These are phyloP conservation scores for Hycleus cichorii DNA, from an alignment of 1,140 invertebrate species.

Conservation along the genomic window DNA sequence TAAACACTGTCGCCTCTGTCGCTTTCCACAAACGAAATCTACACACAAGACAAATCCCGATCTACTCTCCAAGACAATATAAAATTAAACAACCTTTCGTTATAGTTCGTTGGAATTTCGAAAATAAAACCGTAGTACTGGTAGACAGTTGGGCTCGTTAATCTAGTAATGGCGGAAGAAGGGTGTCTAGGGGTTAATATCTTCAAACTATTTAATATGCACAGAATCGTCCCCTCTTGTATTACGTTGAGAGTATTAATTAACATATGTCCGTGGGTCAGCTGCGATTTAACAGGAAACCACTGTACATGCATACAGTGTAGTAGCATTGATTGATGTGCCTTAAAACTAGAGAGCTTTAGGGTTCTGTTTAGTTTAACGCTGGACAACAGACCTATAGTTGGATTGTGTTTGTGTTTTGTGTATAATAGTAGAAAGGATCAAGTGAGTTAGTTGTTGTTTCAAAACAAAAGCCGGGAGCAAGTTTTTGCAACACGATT, in stretches of 20 bases:
- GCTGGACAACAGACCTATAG: neutral
- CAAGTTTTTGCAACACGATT: conserved; percentile 10
- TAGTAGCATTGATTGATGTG: conserved; percentile 12
- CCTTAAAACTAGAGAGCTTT: conserved; percentile 5
- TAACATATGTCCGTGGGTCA: conserved; percentile 16
- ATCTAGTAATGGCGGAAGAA: neutral
- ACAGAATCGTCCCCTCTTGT: neutral
- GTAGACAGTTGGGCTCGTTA: no score
- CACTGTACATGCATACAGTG: neutral
- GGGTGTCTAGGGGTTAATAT: neutral
- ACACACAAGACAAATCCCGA: no score
- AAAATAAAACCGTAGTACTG: no score
- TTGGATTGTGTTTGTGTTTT: neutral
- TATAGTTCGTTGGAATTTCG: no score
- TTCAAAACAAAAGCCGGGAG: conserved; percentile 10
- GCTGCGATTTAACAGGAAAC: conserved; percentile 13
- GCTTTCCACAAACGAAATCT: neutral
- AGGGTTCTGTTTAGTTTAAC: conserved; percentile 4
- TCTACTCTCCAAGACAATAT: no score
- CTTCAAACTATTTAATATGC: conserved; percentile 6
- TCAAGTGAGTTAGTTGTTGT: conserved; percentile 6
- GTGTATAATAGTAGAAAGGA: conserved; percentile 1
- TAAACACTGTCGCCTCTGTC: conserved; percentile 9
- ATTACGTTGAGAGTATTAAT: conserved; percentile 1
- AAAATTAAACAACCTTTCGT: no score